Percentiles rank a stretch among this genome's conserved stretches.
These are phyloP conservation scores for Geodia barretti DNA, from an alignment of 37 sponge, comb jelly and placozoan species.

Conservation along the genomic window DNA sequence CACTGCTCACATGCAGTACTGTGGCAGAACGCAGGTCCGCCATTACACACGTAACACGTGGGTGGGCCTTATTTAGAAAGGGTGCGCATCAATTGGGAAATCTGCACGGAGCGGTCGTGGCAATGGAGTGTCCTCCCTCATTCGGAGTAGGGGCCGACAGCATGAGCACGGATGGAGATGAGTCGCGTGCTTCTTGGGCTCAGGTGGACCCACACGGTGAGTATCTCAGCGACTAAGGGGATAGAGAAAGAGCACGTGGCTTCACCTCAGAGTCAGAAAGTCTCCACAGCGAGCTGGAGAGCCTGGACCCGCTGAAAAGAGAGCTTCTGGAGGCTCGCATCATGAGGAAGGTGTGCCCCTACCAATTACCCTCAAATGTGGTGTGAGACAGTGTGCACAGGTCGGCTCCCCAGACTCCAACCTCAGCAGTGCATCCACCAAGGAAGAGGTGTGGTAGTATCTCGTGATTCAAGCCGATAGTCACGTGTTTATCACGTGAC, in stretches of 20 bases:
- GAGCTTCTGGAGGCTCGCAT: conserved; percentile 87
- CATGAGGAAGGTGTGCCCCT: conserved; percentile 58
- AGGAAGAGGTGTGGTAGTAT: conserved; percentile 6
- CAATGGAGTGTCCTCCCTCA: neutral
- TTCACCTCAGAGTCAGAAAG: conserved; percentile 4
- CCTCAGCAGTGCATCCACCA: conserved; percentile 15
- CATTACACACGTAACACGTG: conserved; percentile 7
- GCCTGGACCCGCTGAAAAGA: conserved; percentile 81
- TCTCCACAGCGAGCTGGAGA: conserved; percentile 37
- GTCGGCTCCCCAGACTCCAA: conserved; percentile 34
- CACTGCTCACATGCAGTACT: neutral
- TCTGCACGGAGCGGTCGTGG: neutral
- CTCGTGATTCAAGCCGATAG: neutral
- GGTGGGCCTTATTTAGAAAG: neutral
- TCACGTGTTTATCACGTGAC: no score
- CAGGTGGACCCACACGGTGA: neutral
- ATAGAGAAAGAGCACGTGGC: neutral
- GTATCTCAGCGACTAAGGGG: neutral
- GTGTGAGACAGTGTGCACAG: neutral
- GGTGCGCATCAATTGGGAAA: conserved; percentile 4
- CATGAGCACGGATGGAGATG: conserved; percentile 8
- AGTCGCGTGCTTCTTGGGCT: conserved; percentile 25
- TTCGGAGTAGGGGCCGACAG: conserved; percentile 10
- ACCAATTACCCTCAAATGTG: no score
- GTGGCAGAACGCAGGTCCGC: neutral